Conservation (phyloP, 2,888 invertebrate genomes). For the Andrena fulva region DNA sequence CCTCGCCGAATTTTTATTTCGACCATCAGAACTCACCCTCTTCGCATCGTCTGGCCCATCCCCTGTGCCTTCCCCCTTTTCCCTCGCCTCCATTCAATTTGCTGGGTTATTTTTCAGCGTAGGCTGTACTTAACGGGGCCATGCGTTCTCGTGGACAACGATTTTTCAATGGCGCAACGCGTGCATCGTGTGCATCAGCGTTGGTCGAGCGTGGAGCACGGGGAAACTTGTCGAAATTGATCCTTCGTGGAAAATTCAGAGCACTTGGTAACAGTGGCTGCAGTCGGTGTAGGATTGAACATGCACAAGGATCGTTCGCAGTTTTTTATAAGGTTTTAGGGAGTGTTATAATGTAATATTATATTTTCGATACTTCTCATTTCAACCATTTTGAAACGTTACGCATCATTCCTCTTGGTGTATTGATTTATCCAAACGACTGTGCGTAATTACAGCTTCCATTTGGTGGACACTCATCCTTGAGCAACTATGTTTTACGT, state of each 20-base stretch:
- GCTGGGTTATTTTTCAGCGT: slow-evolving; percentile 70
- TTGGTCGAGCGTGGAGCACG: slow-evolving; percentile 9
- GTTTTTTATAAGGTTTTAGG: too few relatives aligned
- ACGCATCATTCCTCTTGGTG: too few relatives aligned
- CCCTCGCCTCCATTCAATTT: slow-evolving; percentile 72
- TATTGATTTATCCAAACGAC: too few relatives aligned
- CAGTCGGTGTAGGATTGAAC: neutral
- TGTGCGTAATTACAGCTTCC: too few relatives aligned
- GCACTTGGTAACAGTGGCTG: neutral
- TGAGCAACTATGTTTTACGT: too few relatives aligned
- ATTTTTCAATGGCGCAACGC: slow-evolving; percentile 61
- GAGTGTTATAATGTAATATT: too few relatives aligned
- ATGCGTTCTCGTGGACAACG: slow-evolving; percentile 56
- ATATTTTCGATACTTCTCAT: too few relatives aligned
- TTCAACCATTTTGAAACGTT: too few relatives aligned
- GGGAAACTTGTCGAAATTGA: neutral
- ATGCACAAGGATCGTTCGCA: neutral
- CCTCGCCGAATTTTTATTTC: slow-evolving; percentile 67
- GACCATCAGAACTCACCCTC: slow-evolving; percentile 63
- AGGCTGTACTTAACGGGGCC: slow-evolving; percentile 66
- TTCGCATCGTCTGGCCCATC: slow-evolving; percentile 50
- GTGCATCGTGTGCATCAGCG: slow-evolving; percentile 43
- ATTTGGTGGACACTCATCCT: too few relatives aligned
- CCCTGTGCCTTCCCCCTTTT: slow-evolving; percentile 32
- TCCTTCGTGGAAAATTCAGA: neutral